phyloP scores from a whole-genome alignment of 2,888 invertebrate species.

The Leptarthrus brevirostris region DNA sequence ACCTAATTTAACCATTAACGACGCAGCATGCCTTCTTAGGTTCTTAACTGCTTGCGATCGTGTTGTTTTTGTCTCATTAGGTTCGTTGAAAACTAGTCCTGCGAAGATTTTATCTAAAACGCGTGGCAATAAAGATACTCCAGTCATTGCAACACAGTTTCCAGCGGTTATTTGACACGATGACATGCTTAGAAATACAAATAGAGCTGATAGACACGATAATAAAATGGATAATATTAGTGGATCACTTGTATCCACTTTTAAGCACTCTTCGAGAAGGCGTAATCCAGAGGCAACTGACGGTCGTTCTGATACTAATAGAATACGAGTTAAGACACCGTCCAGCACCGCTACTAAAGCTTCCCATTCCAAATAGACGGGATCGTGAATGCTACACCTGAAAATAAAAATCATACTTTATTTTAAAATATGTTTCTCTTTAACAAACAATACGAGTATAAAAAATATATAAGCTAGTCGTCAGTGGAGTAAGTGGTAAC shows the following conservation, averaged over 20 bases:
- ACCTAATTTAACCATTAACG: conserved; percentile 89
- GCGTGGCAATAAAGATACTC: conserved; percentile 77
- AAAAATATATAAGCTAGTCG: too few species aligned
- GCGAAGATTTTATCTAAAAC: conserved; percentile 91
- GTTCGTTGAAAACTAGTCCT: conserved; percentile 79
- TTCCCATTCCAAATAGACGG: conserved; percentile 86
- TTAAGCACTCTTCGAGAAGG: conserved; percentile 82
- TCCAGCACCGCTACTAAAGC: conserved; percentile 82
- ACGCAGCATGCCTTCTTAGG: conserved; percentile 88
- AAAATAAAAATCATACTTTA: too few species aligned
- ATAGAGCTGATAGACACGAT: conserved; percentile 92
- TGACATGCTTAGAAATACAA: conserved; percentile 90
- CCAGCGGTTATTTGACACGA: conserved; percentile 78
- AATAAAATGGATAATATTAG: conserved; percentile 83
- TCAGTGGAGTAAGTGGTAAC: too few species aligned
- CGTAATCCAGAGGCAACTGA: conserved; percentile 80
- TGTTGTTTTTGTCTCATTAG: conserved; percentile 75
- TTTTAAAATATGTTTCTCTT: not conserved
- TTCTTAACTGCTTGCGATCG: conserved; percentile 83
- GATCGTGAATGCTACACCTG: conserved; percentile 70
- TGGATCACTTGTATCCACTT: conserved; percentile 81
- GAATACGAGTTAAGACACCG: conserved; percentile 82
- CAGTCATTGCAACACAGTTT: conserved; percentile 73
- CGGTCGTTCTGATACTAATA: conserved; percentile 79
- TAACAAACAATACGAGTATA: not conserved